Evolutionary conservation across 2,797 vertebrate species (phyloP).

Genomic region (Corythornis leucogaster): DNA sequence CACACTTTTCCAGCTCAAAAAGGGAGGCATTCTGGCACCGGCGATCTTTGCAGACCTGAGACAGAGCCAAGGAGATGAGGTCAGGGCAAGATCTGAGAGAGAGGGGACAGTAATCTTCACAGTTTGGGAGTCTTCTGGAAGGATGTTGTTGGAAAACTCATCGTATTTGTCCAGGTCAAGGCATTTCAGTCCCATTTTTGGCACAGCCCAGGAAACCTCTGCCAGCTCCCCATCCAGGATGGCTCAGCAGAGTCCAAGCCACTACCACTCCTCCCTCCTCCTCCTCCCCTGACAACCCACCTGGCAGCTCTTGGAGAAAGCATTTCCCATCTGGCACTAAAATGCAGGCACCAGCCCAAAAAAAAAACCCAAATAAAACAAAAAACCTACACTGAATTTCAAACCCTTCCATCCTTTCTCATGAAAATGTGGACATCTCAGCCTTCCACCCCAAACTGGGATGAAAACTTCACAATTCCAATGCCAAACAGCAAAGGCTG

Average conservation of each 20-base stretch:
- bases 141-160: neutral
- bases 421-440: neutral
- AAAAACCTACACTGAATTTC: neutral
- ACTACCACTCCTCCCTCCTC: neutral
- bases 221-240: rapidly evolving
- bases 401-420: neutral
- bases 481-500: neutral
- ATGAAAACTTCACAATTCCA: neutral
- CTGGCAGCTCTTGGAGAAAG: neutral
- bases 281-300: neutral
- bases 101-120: neutral
- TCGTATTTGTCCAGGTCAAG: rapidly evolving
- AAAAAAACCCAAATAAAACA: too few relatives aligned
- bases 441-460: neutral
- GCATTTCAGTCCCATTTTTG: neutral
- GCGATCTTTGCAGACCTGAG: conserved; percentile 90
- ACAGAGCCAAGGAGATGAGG: neutral
- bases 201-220: neutral
- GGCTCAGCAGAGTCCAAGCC: neutral
- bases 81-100: neutral
- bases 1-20: conserved; percentile 85
- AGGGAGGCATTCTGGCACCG: conserved; percentile 90
- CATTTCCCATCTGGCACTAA: neutral
- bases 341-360: neutral
- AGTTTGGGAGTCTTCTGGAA: neutral